Percentiles rank a stretch among this genome's conserved stretches.
phyloP scores from a whole-genome alignment of 2,888 invertebrate species.

The Shargacucullia verbasci region DNA sequence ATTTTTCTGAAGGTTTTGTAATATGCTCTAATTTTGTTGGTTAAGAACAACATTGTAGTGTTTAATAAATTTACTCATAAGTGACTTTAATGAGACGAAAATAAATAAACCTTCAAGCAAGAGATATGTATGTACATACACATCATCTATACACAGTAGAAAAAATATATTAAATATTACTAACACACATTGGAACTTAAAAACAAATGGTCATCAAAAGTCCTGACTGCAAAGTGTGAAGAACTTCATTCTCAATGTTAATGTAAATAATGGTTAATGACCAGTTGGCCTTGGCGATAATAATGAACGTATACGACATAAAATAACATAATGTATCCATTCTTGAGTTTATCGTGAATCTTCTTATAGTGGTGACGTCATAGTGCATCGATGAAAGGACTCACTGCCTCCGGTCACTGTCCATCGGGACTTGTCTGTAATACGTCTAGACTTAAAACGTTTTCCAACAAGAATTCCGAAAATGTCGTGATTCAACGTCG shows the following conservation, averaged over 20 bases:
- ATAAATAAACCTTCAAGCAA: no score
- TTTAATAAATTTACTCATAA: no score
- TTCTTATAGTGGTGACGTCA: slow-evolving; percentile 72
- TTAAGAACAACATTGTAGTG: not conserved
- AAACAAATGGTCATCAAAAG: slow-evolving; percentile 19
- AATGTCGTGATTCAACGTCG: slow-evolving; percentile 19
- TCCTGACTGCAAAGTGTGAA: slow-evolving; percentile 34
- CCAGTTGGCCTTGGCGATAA: slow-evolving; percentile 56
- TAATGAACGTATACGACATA: slow-evolving; percentile 41
- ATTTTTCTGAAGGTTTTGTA: slow-evolving; percentile 49
- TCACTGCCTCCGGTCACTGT: slow-evolving; percentile 42
- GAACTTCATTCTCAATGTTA: slow-evolving; percentile 43
- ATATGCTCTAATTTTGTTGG: slow-evolving; percentile 49
- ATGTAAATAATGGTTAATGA: slow-evolving; percentile 52
- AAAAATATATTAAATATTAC: no score
- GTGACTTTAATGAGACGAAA: no score
- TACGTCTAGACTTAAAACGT: slow-evolving; percentile 39
- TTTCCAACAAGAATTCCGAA: slow-evolving; percentile 33
- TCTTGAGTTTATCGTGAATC: slow-evolving; percentile 25
- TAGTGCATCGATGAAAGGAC: slow-evolving; percentile 64
- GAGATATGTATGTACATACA: no score
- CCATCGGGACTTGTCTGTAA: slow-evolving; percentile 47
- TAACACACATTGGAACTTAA: no score
- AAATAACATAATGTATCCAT: slow-evolving; percentile 29
- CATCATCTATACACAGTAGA: no score